Evolutionary conservation across 2,113 vertebrate species (phyloP).

Genomic region (Rhadina sibilatrix): DNA sequence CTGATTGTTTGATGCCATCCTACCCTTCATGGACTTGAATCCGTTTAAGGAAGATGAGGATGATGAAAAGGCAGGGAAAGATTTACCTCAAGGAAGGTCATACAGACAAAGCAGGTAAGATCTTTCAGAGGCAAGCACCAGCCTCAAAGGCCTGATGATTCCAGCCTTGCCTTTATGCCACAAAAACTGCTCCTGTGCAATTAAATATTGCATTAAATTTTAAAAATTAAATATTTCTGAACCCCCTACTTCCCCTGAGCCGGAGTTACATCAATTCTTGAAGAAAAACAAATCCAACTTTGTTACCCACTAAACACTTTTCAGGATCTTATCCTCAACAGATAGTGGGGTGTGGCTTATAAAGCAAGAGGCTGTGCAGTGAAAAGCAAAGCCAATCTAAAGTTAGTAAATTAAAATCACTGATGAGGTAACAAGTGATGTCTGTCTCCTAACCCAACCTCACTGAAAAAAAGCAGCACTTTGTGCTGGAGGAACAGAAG

Average conservation of each 20-base stretch:
- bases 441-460: background rate
- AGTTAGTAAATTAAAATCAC: background rate
- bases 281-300: background rate
- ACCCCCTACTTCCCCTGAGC: no score
- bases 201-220: accelerated
- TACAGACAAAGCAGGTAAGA: background rate
- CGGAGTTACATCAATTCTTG: background rate
- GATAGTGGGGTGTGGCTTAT: background rate
- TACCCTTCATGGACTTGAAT: background rate
- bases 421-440: background rate
- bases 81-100: background rate
- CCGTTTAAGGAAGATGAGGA: background rate
- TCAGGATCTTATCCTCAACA: background rate
- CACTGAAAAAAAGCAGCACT: background rate
- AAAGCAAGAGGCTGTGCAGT: background rate
- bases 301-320: background rate
- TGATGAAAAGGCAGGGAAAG: background rate
- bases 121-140: background rate
- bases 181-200: background rate
- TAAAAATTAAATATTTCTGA: no score
- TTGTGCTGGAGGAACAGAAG: background rate
- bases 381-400: background rate
- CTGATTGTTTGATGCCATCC: background rate
- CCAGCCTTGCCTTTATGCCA: background rate
- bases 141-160: background rate